These are phyloP conservation scores for Rattus rattus DNA, from an alignment of 2,113 vertebrate species.

Conservation along the genomic window DNA sequence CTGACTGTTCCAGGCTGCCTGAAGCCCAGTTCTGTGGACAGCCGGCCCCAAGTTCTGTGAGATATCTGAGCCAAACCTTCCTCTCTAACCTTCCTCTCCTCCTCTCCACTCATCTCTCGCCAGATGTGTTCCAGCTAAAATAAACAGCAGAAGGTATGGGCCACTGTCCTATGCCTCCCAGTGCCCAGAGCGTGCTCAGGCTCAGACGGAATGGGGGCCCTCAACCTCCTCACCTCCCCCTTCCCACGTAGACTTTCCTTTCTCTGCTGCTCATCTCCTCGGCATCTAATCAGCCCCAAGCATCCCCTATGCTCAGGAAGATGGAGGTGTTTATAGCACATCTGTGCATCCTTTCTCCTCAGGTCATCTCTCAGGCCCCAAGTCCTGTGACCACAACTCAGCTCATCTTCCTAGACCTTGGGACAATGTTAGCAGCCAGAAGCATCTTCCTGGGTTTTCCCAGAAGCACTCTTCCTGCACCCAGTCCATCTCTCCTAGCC, in stretches of 20 bases:
- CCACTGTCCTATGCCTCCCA: neutral
- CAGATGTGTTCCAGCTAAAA: neutral
- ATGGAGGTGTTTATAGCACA: too few species aligned
- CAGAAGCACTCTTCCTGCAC: neutral
- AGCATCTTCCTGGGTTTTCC: neutral
- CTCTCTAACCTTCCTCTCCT: neutral
- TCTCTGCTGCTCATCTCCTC: neutral
- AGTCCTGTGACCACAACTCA: neutral
- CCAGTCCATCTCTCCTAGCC: neutral
- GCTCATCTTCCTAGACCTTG: neutral
- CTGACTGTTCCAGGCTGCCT: neutral
- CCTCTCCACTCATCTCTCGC: neutral
- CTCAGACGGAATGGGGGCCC: neutral
- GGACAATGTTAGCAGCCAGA: neutral
- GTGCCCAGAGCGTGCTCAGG: neutral
- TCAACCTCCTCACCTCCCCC: neutral
- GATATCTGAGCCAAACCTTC: neutral
- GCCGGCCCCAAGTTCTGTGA: neutral
- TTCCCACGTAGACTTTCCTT: neutral
- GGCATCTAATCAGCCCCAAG: fast-evolving
- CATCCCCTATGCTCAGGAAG: neutral
- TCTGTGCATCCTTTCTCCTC: neutral
- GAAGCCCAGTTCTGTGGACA: neutral
- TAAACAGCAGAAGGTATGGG: neutral
- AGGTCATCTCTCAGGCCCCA: neutral